Percentiles rank a stretch among this genome's conserved stretches.
phyloP scores from a whole-genome alignment of 35 echinoderm and acorn worm genomes.

The Heliocidaris tuberculata region DNA sequence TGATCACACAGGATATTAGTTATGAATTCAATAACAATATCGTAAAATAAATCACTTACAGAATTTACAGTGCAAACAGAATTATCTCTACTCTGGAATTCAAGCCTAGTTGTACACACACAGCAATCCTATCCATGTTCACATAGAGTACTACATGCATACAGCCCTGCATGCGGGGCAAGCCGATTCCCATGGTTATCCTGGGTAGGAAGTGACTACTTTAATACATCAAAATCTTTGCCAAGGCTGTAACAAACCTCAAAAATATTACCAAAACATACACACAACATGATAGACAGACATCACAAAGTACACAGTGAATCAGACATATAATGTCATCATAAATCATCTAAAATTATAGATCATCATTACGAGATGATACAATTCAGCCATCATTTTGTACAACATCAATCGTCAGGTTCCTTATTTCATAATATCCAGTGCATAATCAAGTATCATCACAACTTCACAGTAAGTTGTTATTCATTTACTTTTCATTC shows the following conservation, averaged over 20 bases:
- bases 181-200: background rate
- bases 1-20: background rate
- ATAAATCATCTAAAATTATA: background rate
- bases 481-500: constrained; percentile 45
- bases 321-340: constrained; percentile 24
- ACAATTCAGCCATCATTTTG: background rate
- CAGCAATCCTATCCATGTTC: background rate
- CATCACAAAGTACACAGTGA: background rate
- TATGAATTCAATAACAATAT: background rate
- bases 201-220: background rate
- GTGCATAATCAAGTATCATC: constrained; percentile 17
- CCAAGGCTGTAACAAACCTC: background rate
- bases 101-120: background rate
- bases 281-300: background rate
- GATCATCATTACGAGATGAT: background rate
- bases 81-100: background rate
- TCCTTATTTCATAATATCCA: background rate
- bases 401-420: background rate
- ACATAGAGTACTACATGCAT: background rate
- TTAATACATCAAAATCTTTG: background rate
- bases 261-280: background rate
- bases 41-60: background rate
- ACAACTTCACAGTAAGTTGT: background rate
- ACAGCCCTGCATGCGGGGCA: background rate
- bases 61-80: background rate